Percentiles rank a stretch among this genome's conserved stretches.
These are phyloP conservation scores for Pomacea canaliculata DNA, from an alignment of 2,888 invertebrate species.

Conservation along the genomic window DNA sequence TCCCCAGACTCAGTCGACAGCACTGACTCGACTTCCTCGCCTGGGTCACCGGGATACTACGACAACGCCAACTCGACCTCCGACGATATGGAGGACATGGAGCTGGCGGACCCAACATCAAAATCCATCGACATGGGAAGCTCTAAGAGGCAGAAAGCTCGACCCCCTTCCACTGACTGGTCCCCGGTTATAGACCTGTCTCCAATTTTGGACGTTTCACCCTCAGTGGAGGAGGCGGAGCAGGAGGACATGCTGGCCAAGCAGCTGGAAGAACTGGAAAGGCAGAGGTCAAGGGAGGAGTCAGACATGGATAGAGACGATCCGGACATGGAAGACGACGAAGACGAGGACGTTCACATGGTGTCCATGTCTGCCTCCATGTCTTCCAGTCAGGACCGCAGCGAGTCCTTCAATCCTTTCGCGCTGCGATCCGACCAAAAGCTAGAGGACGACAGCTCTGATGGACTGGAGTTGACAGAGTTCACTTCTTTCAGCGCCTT, in stretches of 20 bases:
- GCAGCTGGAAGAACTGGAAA: conserved; percentile 56
- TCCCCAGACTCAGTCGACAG: conserved; percentile 55
- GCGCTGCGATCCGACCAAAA: conserved; percentile 17
- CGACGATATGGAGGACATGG: conserved; percentile 51
- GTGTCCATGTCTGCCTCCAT: conserved; percentile 24
- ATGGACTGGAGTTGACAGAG: conserved; percentile 23
- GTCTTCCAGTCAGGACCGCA: conserved; percentile 26
- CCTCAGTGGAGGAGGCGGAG: conserved; percentile 70
- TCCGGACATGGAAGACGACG: conserved; percentile 25
- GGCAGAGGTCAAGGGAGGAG: conserved; percentile 48
- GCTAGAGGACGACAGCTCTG: conserved; percentile 20
- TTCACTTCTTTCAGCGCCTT: conserved; percentile 35
- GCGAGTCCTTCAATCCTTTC: conserved; percentile 21
- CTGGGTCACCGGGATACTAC: conserved; percentile 60
- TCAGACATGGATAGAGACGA: conserved; percentile 44
- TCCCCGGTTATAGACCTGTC: conserved; percentile 71
- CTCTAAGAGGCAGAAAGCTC: conserved; percentile 64
- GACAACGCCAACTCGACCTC: conserved; percentile 49
- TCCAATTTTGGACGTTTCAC: conserved; percentile 71
- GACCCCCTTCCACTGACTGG: conserved; percentile 69
- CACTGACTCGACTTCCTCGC: conserved; percentile 50
- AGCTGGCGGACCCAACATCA: conserved; percentile 63
- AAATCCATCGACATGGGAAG: conserved; percentile 66
- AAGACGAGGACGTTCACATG: conserved; percentile 20
- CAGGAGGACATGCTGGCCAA: conserved; percentile 66